These are phyloP conservation scores for honey bee (Apis mellifera) DNA, from an alignment of 1,140 invertebrate species.

Conservation along the genomic window DNA sequence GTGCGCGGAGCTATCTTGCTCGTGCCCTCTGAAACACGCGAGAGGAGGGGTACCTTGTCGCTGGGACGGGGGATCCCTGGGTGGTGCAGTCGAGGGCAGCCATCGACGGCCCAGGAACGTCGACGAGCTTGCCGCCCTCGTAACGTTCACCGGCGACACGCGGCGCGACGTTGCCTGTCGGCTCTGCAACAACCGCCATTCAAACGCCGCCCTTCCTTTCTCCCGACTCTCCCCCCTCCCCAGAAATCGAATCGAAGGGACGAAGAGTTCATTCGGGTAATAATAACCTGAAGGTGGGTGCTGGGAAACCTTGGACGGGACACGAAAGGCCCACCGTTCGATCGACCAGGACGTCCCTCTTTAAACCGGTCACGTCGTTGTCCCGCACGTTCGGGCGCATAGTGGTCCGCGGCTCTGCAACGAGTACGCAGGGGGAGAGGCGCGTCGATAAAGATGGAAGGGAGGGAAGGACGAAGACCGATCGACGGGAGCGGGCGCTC, in stretches of 20 bases:
- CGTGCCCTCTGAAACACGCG: slow-evolving; percentile 79
- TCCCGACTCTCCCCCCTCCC: neutral
- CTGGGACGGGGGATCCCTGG: slow-evolving; percentile 85
- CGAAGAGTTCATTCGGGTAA: slow-evolving; percentile 53
- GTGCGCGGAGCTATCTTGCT: slow-evolving; percentile 82
- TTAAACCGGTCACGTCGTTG: slow-evolving; percentile 77
- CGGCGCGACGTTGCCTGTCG: slow-evolving; percentile 85
- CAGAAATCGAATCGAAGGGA: neutral
- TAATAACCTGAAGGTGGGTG: slow-evolving; percentile 87
- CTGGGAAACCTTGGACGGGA: slow-evolving; percentile 87
- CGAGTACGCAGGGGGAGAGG: slow-evolving; percentile 29
- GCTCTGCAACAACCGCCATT: slow-evolving; percentile 80
- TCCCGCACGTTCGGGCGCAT: slow-evolving; percentile 81
- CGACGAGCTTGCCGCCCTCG: slow-evolving; percentile 85
- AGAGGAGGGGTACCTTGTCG: slow-evolving; percentile 82
- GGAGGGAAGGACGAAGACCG: slow-evolving; percentile 12
- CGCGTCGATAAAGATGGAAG: too few relatives aligned
- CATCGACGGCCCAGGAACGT: slow-evolving; percentile 82
- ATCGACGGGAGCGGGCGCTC: slow-evolving; percentile 67
- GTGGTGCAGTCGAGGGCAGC: slow-evolving; percentile 84
- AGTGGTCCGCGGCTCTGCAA: slow-evolving; percentile 80
- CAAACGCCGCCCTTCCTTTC: slow-evolving; percentile 2
- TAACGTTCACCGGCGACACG: slow-evolving; percentile 86
- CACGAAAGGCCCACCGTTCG: slow-evolving; percentile 84
- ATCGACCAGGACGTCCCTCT: slow-evolving; percentile 75